These are phyloP conservation scores for Corythornis leucogaster DNA, from an alignment of 2,797 vertebrate species.

Conservation along the genomic window DNA sequence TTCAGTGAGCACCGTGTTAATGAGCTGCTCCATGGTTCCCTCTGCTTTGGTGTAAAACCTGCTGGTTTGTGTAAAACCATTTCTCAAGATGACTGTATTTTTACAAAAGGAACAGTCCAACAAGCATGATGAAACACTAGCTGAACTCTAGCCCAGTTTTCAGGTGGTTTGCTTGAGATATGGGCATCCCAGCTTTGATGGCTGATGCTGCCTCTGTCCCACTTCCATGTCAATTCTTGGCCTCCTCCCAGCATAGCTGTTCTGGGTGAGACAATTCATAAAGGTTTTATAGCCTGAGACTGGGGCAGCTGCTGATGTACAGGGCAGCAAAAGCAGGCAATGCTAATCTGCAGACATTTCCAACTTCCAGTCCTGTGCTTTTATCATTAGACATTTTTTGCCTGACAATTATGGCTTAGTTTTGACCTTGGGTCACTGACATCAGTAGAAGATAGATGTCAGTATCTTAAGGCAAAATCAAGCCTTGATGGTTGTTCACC, in stretches of 20 bases:
- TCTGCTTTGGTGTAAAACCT: not conserved
- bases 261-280: not conserved
- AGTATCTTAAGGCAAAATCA: slow-evolving; percentile 12
- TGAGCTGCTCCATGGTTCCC: not conserved
- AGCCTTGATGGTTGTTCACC: not conserved
- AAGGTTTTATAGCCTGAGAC: not conserved
- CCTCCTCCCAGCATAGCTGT: not conserved
- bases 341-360: not conserved
- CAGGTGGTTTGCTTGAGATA: not conserved
- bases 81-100: not conserved
- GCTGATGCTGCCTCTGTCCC: not conserved
- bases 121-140: not conserved
- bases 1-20: not conserved
- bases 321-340: not conserved
- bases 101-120: not conserved
- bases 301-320: not conserved
- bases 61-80: not conserved
- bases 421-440: not conserved
- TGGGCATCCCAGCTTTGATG: not conserved
- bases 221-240: not conserved
- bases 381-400: not conserved
- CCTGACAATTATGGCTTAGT: not conserved
- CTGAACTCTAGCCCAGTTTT: not conserved
- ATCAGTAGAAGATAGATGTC: not conserved
- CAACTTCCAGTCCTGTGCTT: not conserved